Base-by-base conservation (phyloP, 2,113 vertebrate genomes). In the Amazona guildingii region DNA sequence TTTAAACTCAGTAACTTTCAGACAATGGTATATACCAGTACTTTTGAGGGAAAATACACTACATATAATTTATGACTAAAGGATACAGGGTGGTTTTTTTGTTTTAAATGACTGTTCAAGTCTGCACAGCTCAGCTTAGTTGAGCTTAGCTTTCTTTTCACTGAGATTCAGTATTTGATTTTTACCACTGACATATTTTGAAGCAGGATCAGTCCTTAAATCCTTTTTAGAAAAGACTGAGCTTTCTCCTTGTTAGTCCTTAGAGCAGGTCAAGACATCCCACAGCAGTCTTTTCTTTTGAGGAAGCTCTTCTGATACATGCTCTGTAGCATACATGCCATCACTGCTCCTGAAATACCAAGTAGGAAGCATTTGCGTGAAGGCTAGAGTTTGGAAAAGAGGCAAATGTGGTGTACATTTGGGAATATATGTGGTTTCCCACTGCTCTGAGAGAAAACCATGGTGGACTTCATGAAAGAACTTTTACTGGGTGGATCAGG, bases 351-450 rank as follows among this genome's bases (percentile, higher is more conserved):
- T 69, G 72, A 74, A 81, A 77, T 37, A 24, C n/a, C 68, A 39
- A 35, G 20, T 21, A 46, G 78, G 74, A 83, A 79, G 33, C 10
- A 3, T 80, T 88, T 76, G 25, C 54, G 5, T 16, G 33, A 43
- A 68, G 70, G 24, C 64, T 55, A 3, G 37, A 43, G 43, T 62
- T 44, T 62, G 70, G 48, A 43, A 55, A 44, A 79, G 48, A 14
- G 69, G 31, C 7, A 55, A 14, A 43, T 1, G 2, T 17, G 86
- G 5, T 43, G 20, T 49, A 5, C 23, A 0, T 0, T 37, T 9
- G 39, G n/a, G 9, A 24, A 23, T 1, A 1, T 1, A 1, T 9
- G 19, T 70, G 57, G 6, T 23, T 90, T 79, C 55, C 6, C 20
- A 54, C 11, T 1, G 0, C 27, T 64, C n/a, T 48, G 29, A 86